Evolutionary conservation across 2,113 vertebrate genomes (phyloP).

Genomic region (Gymnobelideus leadbeateri): DNA sequence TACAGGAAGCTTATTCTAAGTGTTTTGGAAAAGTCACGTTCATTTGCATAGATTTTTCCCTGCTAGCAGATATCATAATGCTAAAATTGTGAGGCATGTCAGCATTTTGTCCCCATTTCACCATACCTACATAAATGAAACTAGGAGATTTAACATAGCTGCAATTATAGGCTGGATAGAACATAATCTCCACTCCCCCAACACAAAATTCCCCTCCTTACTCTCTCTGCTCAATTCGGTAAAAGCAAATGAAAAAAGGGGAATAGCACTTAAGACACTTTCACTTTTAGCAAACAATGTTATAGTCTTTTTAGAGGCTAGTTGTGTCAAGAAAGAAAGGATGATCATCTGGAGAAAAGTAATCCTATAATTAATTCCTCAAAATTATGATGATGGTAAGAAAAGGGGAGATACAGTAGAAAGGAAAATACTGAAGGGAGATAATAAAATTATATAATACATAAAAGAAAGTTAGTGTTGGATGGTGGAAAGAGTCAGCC

Average conservation of each 20-base stretch:
- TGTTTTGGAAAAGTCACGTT: neutral
- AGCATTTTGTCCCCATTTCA: neutral
- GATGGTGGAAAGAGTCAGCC: neutral
- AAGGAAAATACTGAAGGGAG: neutral
- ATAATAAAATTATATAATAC: too few relatives aligned
- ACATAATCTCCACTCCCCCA: neutral
- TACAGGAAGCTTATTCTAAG: neutral
- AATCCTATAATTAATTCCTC: neutral
- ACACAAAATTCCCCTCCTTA: neutral
- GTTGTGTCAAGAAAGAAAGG: neutral
- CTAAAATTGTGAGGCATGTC: neutral
- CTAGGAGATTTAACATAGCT: neutral
- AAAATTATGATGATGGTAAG: neutral
- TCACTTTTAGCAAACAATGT: neutral
- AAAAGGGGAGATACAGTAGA: neutral
- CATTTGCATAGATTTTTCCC: neutral
- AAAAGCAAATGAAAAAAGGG: neutral
- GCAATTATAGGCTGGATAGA: neutral
- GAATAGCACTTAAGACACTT: neutral
- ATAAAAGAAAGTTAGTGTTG: neutral
- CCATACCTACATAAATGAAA: neutral
- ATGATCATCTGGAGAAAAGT: neutral
- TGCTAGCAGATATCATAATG: neutral
- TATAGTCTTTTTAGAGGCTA: neutral
- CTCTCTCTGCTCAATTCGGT: neutral